Evolutionary conservation across 2,113 vertebrate species (phyloP).

Genomic region (Callospermophilus lateralis): DNA sequence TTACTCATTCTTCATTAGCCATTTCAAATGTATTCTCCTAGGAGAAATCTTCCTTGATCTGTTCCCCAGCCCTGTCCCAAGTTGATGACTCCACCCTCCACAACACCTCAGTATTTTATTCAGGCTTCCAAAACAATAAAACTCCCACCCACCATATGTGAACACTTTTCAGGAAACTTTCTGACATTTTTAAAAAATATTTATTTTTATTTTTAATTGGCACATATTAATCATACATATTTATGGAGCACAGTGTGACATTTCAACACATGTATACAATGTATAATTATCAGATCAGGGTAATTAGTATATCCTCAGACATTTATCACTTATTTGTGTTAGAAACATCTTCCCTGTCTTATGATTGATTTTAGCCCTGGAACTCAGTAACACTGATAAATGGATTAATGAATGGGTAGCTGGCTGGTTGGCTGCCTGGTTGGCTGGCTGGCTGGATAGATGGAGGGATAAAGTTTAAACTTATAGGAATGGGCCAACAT

Average conservation of each 20-base stretch:
- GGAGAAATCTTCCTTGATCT: constrained; percentile 28
- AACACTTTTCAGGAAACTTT: not conserved
- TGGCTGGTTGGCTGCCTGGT: not conserved
- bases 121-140: not conserved
- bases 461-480: constrained; percentile 49
- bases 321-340: constrained; percentile 10
- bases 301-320: not conserved
- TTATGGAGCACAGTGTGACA: not conserved
- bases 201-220: not conserved
- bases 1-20: not conserved
- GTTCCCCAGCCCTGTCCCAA: not conserved
- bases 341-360: not conserved
- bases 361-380: constrained; percentile 40
- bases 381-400: constrained; percentile 46
- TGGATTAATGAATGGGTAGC: not conserved
- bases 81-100: not conserved
- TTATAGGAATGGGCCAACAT: not conserved
- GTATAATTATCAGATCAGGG: not conserved
- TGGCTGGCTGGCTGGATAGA: not conserved
- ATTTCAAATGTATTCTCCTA: constrained; percentile 9
- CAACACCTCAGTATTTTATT: constrained; percentile 41
- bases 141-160: not conserved
- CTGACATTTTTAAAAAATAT: not conserved
- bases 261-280: not conserved
- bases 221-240: not conserved